Base-by-base conservation (phyloP, 2,113 vertebrate species). In the Cryptotis parvus region DNA sequence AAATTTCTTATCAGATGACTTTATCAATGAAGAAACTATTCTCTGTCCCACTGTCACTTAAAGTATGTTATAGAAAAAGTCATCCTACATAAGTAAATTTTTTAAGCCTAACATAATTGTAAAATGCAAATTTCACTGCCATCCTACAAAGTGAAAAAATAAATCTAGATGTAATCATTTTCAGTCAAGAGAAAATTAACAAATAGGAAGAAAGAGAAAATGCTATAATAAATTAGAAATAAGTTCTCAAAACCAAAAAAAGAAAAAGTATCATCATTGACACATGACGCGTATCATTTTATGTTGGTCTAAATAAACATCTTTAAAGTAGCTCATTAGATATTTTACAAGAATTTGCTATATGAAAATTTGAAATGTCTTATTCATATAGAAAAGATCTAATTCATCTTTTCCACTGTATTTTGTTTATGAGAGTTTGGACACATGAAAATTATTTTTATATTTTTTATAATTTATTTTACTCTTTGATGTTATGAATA, bases 1-100 rank as follows among this genome's bases (percentile, higher is more conserved):
- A 22, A 9, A 7, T 91, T 80, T 96, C n/a, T 83, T 95, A 29
- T 97, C 84, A 95, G 83, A 87, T 93, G 33, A 52, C 91, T 41
- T 10, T 90, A 58, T 45, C 75, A 94, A 73, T 89, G 83, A 90
- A 27, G 94, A 97, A 91, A 63, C 83, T 92, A 1, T 87, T 39
- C 90, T 80, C 82, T 75, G 12, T 81, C 26, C 1, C 6, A 31
- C 35, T 80, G 45, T 5, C 14, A 89, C 74, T 96, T 89, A 90
- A 41, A 93, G 33, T 89, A 58, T 24, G 18, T 27, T 85, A 73
- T 69, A 65, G 49, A 80, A 88, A 83, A 90, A 95, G 75, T 0
- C 0, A 7, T 94, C 15, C 6, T 5, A 90, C 29, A 87, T 68
- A 11, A 26, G 39, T 55, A 14, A 80, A 52, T 81, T 66, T 43